Conservation (phyloP, 2,797 vertebrate genomes). For the Pteronotus mesoamericanus region DNA sequence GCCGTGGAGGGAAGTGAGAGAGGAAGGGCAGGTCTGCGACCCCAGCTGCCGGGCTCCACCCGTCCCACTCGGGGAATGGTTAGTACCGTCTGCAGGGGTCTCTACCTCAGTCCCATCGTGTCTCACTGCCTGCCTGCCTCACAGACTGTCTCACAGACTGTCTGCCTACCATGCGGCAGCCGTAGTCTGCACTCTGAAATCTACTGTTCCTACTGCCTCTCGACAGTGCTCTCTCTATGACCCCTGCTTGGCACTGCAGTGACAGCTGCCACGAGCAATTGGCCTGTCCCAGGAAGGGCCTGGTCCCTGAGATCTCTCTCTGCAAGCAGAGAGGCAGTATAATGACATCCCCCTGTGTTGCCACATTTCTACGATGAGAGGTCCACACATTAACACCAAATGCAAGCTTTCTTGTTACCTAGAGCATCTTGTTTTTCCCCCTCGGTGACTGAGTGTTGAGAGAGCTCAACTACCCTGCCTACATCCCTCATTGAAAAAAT, state of each 20-base stretch:
- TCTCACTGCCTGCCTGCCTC: neutral
- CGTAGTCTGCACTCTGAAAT: neutral
- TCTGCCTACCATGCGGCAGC: accelerated
- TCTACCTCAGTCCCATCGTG: accelerated
- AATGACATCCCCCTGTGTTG: neutral
- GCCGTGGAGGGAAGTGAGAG: neutral
- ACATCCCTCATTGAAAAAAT: neutral
- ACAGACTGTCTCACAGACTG: too few relatives aligned
- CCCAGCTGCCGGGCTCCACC: too few relatives aligned
- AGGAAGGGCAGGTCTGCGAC: accelerated
- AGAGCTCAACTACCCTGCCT: neutral
- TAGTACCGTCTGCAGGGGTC: accelerated
- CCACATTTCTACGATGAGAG: accelerated
- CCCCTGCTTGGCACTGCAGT: accelerated
- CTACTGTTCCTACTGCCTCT: accelerated
- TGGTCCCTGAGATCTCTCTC: neutral
- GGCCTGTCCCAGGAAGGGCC: neutral
- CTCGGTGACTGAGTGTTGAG: neutral
- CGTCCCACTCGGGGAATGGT: too few relatives aligned
- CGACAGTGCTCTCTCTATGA: accelerated
- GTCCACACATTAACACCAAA: neutral
- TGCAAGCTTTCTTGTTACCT: neutral
- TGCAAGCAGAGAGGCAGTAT: neutral
- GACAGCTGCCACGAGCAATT: accelerated
- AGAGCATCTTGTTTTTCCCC: neutral